phyloP scores from a whole-genome alignment of 2,888 invertebrate genomes.

The Meghimatium bilineatum region DNA sequence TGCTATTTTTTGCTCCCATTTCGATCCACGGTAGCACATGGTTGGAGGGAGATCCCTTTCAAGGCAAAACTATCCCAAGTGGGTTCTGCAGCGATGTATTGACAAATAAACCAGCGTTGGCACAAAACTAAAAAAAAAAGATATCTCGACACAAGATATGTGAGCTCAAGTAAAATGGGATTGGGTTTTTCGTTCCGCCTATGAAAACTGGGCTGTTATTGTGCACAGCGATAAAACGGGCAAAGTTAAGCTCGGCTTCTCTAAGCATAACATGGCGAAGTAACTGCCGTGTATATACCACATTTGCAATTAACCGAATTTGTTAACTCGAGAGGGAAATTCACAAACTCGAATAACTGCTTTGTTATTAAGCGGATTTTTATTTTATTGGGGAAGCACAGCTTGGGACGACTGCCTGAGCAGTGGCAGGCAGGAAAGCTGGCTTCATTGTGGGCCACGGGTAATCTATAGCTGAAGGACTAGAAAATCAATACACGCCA shows the following conservation, averaged over 20 bases:
- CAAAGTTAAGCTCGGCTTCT: constrained; percentile 4
- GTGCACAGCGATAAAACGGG: constrained; percentile 14
- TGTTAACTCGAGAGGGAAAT: neutral
- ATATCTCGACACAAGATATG: neutral
- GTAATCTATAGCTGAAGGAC: constrained; percentile 54
- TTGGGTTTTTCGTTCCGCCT: constrained; percentile 41
- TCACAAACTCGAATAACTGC: neutral
- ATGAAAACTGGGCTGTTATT: constrained; percentile 40
- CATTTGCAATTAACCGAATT: neutral
- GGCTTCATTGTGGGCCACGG: constrained; percentile 41
- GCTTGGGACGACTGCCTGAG: constrained; percentile 48
- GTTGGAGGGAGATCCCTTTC: no score
- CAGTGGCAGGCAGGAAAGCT: constrained; percentile 38
- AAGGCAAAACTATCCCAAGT: neutral
- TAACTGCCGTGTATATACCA: constrained; percentile 7
- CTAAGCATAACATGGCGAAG: constrained; percentile 14
- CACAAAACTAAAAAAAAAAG: neutral
- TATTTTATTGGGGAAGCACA: constrained; percentile 37
- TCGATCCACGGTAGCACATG: no score
- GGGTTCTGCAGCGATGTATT: constrained; percentile 5
- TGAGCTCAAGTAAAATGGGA: constrained; percentile 1
- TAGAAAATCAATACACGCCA: constrained; percentile 55
- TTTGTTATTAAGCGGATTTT: constrained; percentile 24
- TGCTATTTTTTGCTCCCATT: no score
- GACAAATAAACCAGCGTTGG: constrained; percentile 31